Base-by-base conservation (phyloP, 1,140 invertebrate species). In the Phortica variegata region DNA sequence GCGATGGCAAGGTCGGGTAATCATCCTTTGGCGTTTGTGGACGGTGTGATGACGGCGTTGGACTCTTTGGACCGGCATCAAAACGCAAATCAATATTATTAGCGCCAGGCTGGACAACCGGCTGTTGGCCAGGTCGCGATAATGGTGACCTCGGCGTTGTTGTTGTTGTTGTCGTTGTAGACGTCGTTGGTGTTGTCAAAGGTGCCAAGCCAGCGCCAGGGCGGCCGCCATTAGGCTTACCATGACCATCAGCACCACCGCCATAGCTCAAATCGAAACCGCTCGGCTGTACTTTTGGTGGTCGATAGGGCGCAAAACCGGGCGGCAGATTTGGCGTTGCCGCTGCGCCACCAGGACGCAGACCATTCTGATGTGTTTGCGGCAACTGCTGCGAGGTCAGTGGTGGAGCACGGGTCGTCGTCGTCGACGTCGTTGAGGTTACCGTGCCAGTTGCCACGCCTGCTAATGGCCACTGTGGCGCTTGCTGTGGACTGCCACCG, bases 211-310 rank as follows among this genome's bases (percentile, higher is more conserved):
- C 66, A 21, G 58, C 62, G 2, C 49, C 48, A 1, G 70, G 69
- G 15, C 58, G 54, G 39, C 49, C 7, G 46, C 39, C 39, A 12
- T 9, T 31, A 32, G 33, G 52, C 10, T 20, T 32, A 2, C 19
- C 23, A n/a, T 20, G 26, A 2, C 42, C 53, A 6, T 38, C 40
- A 16, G 16, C 21, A 13, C n/a, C 52, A 2, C 62, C 60, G 7
- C 65, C 61, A 1, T 74, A 74, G 43, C 70, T 74, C n/a, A 74
- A 49, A 21, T 73, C 70, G n/a, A 59, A 65, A 18, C 60, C 65
- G 10, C 52, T 69, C 1, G 71, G 71, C 15, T 73, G 65, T n/a
- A 56, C 47, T 10, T 65, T 68, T 40, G 58, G 58, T 19, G 70
- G 63, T 0, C 56, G 54, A 31, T 65, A 73, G 1, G 65, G 60